Base-by-base conservation (phyloP, 2,888 invertebrate species). In the Endomychus coccineus region DNA sequence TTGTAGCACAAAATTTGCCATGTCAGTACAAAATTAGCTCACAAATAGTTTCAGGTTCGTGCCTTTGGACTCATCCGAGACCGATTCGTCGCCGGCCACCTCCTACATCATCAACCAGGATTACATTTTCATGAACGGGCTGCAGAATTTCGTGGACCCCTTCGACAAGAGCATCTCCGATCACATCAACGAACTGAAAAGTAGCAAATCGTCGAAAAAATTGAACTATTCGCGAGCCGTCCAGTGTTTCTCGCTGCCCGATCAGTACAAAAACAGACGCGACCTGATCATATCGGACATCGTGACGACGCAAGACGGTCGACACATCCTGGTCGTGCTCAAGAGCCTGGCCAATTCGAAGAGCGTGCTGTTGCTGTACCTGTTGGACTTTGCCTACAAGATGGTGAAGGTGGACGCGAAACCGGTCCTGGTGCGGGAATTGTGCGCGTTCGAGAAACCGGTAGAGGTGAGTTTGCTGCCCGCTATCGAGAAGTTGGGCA, bases 401-500 rank as follows among this genome's bases (percentile, higher is more conserved):
- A 69, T 71, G 46, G 68, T 74, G 2, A 68, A 67, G 45, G 45
- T 79, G 16, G 62, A 65, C 2, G 78, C 80, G 40, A 73, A 74
- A 40, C 82, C 83, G 0, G 64, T 78, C 4, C 63, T 72, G 4
- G 63, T 71, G 31, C 71, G 74, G 55, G 80, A 80, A 52, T 66
- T 86, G 43, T 69, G 73, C 5, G 69, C 67, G 31, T 70, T 72
- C 24, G 81, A 85, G 53, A 76, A 77, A 46, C 84, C 86, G 0
- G 63, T 79, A 2, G 81, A 84, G 54, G 66, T 84, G 16, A 78
- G 78, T 43, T 66, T 86, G 39, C 62, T 87, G 47, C 84, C 85
- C 1, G 59, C 68, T 14, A 54, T 66, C 10, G 70, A 69, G 36
- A 58, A 55, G 36, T 42, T 53, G 24, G 50, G 49, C 12, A 40